These are phyloP conservation scores for Carassius carassius DNA, from an alignment of 2,113 vertebrate species.

Conservation along the genomic window DNA sequence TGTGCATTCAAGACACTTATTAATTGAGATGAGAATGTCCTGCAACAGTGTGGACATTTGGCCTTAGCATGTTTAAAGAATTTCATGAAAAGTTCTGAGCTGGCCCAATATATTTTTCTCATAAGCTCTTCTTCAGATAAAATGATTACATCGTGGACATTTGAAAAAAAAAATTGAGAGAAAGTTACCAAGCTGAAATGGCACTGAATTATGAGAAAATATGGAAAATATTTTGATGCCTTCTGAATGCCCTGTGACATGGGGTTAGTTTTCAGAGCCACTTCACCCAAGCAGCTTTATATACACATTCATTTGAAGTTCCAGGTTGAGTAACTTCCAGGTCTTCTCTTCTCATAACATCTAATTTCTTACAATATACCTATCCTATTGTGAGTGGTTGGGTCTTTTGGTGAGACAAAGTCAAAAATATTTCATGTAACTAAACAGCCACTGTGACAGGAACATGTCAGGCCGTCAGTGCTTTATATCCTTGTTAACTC, in stretches of 20 bases:
- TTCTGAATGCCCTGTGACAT: background rate
- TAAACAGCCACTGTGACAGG: background rate
- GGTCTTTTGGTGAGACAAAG: background rate
- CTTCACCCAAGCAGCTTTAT: background rate
- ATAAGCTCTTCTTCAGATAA: no score
- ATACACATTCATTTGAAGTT: conserved; percentile 12
- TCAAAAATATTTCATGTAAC: background rate
- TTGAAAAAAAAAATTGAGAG: no score
- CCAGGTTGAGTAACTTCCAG: background rate
- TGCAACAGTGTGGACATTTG: no score
- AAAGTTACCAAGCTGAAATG: no score
- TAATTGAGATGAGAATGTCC: no score
- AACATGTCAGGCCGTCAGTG: background rate
- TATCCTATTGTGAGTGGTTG: background rate
- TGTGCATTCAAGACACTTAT: no score
- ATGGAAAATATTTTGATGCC: background rate
- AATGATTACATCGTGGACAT: no score
- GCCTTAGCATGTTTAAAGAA: no score
- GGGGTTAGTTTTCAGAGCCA: background rate
- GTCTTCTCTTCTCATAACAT: background rate
- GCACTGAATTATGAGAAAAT: no score
- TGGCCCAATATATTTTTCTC: no score
- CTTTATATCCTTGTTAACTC: conserved; percentile 49
- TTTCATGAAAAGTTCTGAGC: no score
- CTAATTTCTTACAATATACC: background rate